phyloP scores from a whole-genome alignment of 2,113 vertebrate genomes.

The Myotis brandtii region DNA sequence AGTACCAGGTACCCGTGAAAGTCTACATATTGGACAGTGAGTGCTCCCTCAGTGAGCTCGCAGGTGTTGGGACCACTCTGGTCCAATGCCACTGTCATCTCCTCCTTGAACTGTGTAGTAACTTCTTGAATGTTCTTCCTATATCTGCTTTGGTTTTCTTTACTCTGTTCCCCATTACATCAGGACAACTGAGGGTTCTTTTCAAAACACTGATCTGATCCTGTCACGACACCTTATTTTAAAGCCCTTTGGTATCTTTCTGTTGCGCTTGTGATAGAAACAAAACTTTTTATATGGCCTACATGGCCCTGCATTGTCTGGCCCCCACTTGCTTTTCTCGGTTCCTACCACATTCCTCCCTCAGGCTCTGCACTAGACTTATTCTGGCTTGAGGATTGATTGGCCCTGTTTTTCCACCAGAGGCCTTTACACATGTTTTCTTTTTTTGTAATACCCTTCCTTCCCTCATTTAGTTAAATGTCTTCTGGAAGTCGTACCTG shows the following conservation, averaged over 20 bases:
- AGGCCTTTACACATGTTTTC: not conserved
- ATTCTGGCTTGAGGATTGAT: not conserved
- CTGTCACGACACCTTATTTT: not conserved
- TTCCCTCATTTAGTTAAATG: not conserved
- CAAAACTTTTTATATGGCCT: not conserved
- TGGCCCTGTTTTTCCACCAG: not conserved
- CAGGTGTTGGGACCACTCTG: not conserved
- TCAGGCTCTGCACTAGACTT: not conserved
- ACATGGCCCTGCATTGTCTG: not conserved
- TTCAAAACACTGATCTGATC: slow-evolving; percentile 9
- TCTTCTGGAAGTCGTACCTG: not conserved
- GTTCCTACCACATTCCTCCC: not conserved
- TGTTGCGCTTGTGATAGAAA: not conserved
- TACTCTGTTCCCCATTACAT: not conserved
- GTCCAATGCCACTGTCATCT: not conserved
- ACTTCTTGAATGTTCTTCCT: not conserved
- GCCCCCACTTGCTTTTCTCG: not conserved
- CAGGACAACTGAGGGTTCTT: not conserved
- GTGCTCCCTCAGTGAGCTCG: not conserved
- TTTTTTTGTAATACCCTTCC: not conserved
- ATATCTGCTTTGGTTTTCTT: not conserved
- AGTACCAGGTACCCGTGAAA: not conserved
- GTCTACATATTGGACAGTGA: not conserved
- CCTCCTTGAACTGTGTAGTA: not conserved
- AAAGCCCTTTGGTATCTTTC: slow-evolving; percentile 6